These are phyloP conservation scores for Branchipolynoe longqiensis DNA, from an alignment of 2,888 invertebrate genomes.

Conservation along the genomic window DNA sequence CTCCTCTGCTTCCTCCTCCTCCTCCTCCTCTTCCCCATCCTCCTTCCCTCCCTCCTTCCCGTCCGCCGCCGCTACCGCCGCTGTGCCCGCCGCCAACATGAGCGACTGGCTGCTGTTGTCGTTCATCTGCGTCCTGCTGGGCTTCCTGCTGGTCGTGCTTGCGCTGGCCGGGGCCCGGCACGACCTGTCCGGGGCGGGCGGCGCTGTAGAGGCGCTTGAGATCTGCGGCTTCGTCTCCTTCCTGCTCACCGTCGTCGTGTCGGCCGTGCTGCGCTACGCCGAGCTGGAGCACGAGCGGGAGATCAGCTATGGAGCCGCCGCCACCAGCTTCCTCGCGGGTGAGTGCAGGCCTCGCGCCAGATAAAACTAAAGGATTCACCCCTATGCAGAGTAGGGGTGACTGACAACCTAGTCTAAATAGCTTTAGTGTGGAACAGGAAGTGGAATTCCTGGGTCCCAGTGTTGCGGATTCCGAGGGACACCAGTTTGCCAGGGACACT, in stretches of 20 bases:
- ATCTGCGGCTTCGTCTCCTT: slow-evolving; percentile 35
- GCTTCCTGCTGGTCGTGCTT: slow-evolving; percentile 38
- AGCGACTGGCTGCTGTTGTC: slow-evolving; percentile 13
- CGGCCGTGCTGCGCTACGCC: neutral
- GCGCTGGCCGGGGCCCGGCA: slow-evolving; percentile 25
- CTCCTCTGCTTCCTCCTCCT: too few relatives aligned
- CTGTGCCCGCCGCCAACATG: neutral
- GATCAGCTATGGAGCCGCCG: neutral
- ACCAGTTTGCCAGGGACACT: too few relatives aligned
- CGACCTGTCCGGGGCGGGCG: slow-evolving; percentile 35
- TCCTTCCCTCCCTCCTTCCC: neutral
- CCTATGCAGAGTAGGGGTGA: too few relatives aligned
- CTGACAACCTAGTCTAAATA: too few relatives aligned
- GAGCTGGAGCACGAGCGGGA: slow-evolving; percentile 27
- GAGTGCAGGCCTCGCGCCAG: too few relatives aligned
- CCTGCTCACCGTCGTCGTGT: neutral
- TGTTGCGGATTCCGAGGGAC: too few relatives aligned
- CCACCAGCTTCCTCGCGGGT: slow-evolving; percentile 41
- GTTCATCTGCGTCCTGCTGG: slow-evolving; percentile 27
- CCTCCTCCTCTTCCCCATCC: neutral
- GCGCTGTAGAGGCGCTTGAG: slow-evolving; percentile 49
- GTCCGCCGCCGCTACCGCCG: neutral
- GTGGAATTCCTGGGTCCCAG: too few relatives aligned
- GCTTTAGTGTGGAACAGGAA: too few relatives aligned
- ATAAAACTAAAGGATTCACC: too few relatives aligned